Conservation (phyloP, 2,113 vertebrate genomes). For the Ornithorhynchus anatinus region DNA sequence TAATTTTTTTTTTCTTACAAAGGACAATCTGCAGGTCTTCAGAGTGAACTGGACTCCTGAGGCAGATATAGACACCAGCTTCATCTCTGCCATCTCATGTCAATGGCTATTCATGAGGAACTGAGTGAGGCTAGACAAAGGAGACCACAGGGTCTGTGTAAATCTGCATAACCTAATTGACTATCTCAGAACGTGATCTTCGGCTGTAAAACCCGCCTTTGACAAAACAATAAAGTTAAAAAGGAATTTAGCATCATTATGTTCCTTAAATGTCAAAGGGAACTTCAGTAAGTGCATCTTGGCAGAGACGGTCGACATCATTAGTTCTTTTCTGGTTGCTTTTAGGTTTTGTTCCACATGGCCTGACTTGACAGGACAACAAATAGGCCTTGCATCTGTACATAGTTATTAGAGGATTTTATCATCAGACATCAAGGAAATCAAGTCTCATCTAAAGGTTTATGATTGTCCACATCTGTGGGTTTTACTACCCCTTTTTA, state of each 20-base stretch:
- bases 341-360: slow-evolving; percentile 52
- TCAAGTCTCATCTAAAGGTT: slow-evolving; percentile 61
- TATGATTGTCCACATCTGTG: slow-evolving; percentile 51
- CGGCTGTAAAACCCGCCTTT: slow-evolving; percentile 51
- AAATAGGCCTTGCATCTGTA: slow-evolving; percentile 63
- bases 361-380: slow-evolving; percentile 58
- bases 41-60: neutral
- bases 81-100: slow-evolving; percentile 15
- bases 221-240: slow-evolving; percentile 60
- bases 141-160: slow-evolving; percentile 32
- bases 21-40: slow-evolving; percentile 25
- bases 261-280: slow-evolving; percentile 62
- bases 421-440: slow-evolving; percentile 59
- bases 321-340: slow-evolving; percentile 62
- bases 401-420: slow-evolving; percentile 56
- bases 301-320: slow-evolving; percentile 35
- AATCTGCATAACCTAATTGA: slow-evolving; percentile 57
- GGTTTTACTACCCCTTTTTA: slow-evolving; percentile 57
- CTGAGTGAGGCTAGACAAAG: slow-evolving; percentile 40
- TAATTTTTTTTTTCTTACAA: too few relatives aligned
- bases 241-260: slow-evolving; percentile 62
- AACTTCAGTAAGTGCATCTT: slow-evolving; percentile 63
- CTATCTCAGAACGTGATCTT: slow-evolving; percentile 57
- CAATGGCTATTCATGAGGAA: slow-evolving; percentile 30
- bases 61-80: slow-evolving; percentile 39